Evolutionary conservation across 2,797 vertebrate genomes (phyloP).

Genomic region (Bradypus variegatus): DNA sequence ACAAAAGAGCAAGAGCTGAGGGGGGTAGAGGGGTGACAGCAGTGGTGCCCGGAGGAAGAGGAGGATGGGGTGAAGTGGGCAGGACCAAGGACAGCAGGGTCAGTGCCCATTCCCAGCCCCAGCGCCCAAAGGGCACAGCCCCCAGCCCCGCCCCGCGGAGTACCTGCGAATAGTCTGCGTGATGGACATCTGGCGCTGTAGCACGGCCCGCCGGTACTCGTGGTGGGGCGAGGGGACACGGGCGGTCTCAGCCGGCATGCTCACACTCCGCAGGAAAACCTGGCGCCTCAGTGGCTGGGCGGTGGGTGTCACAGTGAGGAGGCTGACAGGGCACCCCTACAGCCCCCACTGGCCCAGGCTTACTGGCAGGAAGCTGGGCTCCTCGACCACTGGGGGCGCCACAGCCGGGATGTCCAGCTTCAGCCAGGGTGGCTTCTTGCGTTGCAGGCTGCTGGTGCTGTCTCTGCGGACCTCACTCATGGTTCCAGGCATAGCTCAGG

Average conservation of each 20-base stretch:
- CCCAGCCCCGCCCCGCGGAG: neutral
- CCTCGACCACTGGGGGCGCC: conserved; percentile 71
- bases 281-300: conserved; percentile 84
- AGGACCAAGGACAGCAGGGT: neutral
- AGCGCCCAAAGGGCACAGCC: neutral
- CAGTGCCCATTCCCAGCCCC: neutral
- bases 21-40: neutral
- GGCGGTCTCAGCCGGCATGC: conserved; percentile 91
- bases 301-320: neutral
- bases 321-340: neutral
- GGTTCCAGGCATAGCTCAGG: conserved; percentile 62
- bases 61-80: neutral
- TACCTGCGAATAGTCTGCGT: conserved; percentile 98
- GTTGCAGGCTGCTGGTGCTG: conserved; percentile 95
- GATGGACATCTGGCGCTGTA: conserved; percentile 95
- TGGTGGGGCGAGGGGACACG: conserved; percentile 83
- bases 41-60: neutral
- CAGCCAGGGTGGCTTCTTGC: conserved; percentile 97
- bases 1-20: neutral
- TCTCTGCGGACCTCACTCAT: conserved; percentile 90
- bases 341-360: neutral
- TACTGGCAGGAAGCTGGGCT: conserved; percentile 87
- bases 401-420: conserved; percentile 88
- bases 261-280: conserved; percentile 89
- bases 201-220: conserved; percentile 74